Evolutionary conservation across 1,140 invertebrate species (phyloP), one percentile per base, ranked within the genome.

Genomic region (Choristoneura fumiferana): DNA sequence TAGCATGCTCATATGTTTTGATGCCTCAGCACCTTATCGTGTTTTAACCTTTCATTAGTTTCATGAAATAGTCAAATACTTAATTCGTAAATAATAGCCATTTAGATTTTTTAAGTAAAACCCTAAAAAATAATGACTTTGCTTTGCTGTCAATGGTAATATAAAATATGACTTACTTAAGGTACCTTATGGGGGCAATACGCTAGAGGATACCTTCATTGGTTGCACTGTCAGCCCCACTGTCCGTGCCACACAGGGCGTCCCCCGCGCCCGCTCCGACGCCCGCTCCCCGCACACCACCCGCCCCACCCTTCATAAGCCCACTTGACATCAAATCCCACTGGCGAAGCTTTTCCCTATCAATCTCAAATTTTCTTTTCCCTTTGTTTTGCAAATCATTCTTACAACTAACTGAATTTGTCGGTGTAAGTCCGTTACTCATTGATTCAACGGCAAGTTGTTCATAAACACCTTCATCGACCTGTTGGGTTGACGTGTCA

Each of bases 281-380:
- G 69, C 89, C 88, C 71, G 78, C 66, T 75, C 89, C 82, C 70
- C 83, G 77, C 78, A 89, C 84, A 78, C 78, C 76, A 76, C 83
- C 87, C 71, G 66, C 59, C 58, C 76, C 81, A 56, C 83, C 86
- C 76, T 91, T 92, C 90, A 91, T 89, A 54, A 91, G 77, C 65
- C 90, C 95, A 90, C 95, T 95, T 39, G 95, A 96, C 92, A 96
- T 92, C 61, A 96, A 91, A 87, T 96, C 95, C 95, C 95, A 96
- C 75, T 96, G 95, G 33, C 95, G 91, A 65, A 96, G 91, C 65
- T 95, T 96, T 87, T 96, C 95, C 69, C 95, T 92, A 89, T 96
- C 95, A 67, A 96, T 93, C 78, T 95, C 94, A 90, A 90, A 90
- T 43, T 75, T 77, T 57, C 75, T 76, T 62, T 71, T 87, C 58